Evolutionary conservation across 2,113 vertebrate genomes (phyloP).

Genomic region (Anseranas semipalmata): DNA sequence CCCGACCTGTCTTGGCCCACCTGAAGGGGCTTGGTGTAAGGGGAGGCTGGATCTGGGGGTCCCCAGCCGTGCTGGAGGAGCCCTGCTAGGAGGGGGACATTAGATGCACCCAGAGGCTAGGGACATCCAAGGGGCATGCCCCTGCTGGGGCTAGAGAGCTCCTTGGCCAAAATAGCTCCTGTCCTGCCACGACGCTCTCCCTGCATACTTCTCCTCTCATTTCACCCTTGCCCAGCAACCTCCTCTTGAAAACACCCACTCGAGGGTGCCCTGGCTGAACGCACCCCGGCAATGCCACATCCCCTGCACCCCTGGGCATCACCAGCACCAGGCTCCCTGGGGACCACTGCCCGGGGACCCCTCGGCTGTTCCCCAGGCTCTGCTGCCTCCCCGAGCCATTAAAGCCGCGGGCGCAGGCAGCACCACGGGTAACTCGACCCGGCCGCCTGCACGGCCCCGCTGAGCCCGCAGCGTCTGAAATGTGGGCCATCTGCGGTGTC

Average conservation of each 20-base stretch:
- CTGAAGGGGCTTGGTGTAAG: no score
- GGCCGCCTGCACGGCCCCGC: no score
- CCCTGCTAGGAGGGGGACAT: not conserved
- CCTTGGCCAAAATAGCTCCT: fast-evolving
- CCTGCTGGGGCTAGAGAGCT: fast-evolving
- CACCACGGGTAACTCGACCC: slow-evolving; percentile 52
- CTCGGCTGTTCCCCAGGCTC: not conserved
- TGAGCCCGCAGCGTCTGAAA: not conserved
- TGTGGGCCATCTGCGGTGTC: slow-evolving; percentile 64
- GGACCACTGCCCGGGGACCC: not conserved
- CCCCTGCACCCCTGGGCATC: not conserved
- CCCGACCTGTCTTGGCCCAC: fast-evolving
- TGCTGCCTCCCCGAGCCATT: not conserved
- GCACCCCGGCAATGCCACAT: fast-evolving
- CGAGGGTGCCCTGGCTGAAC: fast-evolving
- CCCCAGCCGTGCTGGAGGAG: fast-evolving
- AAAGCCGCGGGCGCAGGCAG: not conserved
- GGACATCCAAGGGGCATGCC: fast-evolving
- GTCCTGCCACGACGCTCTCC: fast-evolving
- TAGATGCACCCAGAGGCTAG: no score
- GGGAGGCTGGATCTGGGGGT: not conserved
- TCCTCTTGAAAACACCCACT: fast-evolving
- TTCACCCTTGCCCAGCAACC: not conserved
- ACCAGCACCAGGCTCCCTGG: not conserved
- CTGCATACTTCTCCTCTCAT: not conserved